These are phyloP conservation scores for Meteorus cinctellus DNA, from an alignment of 2,888 invertebrate genomes.

Conservation along the genomic window DNA sequence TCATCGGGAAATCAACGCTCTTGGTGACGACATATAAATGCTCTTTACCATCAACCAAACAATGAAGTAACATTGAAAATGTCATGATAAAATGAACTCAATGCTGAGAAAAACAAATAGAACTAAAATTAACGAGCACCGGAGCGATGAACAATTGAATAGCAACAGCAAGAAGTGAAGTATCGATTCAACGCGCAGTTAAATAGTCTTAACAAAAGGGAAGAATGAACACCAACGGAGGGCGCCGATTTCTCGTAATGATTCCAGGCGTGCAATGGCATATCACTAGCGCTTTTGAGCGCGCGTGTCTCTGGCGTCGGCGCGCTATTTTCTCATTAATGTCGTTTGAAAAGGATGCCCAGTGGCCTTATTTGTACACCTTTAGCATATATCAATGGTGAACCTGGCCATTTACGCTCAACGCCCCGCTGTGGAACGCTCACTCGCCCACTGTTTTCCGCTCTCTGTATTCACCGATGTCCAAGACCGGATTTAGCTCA, in stretches of 20 bases:
- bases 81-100: not conserved
- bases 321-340: slow-evolving; percentile 56
- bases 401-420: slow-evolving; percentile 48
- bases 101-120: slow-evolving; percentile 3
- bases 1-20: no score
- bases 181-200: not conserved
- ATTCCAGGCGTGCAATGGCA: slow-evolving; percentile 44
- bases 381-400: slow-evolving; percentile 54
- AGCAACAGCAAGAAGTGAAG: not conserved
- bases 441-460: slow-evolving; percentile 52
- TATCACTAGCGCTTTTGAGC: slow-evolving; percentile 33
- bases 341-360: slow-evolving; percentile 49
- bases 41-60: no score
- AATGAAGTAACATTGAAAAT: not conserved
- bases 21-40: no score
- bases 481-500: slow-evolving; percentile 31
- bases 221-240: not conserved
- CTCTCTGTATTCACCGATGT: slow-evolving; percentile 20
- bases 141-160: slow-evolving; percentile 15
- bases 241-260: slow-evolving; percentile 51
- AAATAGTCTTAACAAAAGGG: slow-evolving; percentile 16
- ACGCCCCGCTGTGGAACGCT: slow-evolving; percentile 42
- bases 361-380: slow-evolving; percentile 52
- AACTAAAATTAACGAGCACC: slow-evolving; percentile 30
- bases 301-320: slow-evolving; percentile 39